phyloP scores from a whole-genome alignment of 2,888 invertebrate genomes.

The Proisotoma minuta region DNA sequence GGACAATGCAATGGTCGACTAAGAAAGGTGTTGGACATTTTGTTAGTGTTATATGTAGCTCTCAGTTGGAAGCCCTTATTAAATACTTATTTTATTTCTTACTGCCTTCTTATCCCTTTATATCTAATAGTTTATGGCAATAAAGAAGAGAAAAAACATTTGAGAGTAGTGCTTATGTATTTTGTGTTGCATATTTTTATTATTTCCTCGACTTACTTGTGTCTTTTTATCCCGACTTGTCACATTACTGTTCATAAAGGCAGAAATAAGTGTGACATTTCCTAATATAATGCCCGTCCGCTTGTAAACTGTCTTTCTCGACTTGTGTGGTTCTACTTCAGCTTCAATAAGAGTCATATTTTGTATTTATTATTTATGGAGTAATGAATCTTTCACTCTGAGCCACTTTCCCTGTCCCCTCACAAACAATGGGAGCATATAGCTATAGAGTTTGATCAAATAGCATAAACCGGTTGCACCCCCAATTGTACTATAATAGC shows the following conservation, averaged over 20 bases:
- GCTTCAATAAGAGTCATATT: not conserved
- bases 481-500: no score
- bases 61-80: constrained; percentile 11
- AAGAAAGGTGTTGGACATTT: constrained; percentile 10
- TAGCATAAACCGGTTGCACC: no score
- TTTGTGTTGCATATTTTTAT: constrained; percentile 1
- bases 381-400: constrained; percentile 16
- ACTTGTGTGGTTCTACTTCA: constrained; percentile 1
- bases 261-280: constrained; percentile 13
- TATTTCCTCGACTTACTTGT: not conserved
- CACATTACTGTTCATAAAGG: constrained; percentile 14
- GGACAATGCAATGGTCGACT: constrained; percentile 1
- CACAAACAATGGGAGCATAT: no score
- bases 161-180: not conserved
- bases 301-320: not conserved
- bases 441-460: no score
- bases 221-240: constrained; percentile 6
- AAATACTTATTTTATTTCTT: constrained; percentile 17
- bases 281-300: constrained; percentile 7
- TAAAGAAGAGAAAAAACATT: constrained; percentile 8
- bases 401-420: not conserved
- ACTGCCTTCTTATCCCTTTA: constrained; percentile 2
- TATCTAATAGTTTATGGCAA: constrained; percentile 16
- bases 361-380: constrained; percentile 12
- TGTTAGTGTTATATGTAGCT: constrained; percentile 1